These are phyloP conservation scores for Hypothenemus hampei DNA, from an alignment of 1,140 invertebrate species.

Conservation along the genomic window DNA sequence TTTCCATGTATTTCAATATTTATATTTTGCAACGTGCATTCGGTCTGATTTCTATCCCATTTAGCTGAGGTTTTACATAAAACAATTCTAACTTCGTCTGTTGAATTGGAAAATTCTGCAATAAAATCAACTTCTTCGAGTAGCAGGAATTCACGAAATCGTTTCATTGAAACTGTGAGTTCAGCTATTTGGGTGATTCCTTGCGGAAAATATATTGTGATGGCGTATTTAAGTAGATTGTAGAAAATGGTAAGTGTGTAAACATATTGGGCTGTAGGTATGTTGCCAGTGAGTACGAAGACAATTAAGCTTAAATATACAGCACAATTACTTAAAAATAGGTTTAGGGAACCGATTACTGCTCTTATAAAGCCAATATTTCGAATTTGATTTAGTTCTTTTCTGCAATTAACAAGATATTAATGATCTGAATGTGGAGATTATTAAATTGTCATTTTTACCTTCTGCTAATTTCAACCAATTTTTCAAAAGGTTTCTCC, in stretches of 20 bases:
- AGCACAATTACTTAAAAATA: slow-evolving; percentile 67
- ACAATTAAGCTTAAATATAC: slow-evolving; percentile 71
- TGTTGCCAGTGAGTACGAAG: slow-evolving; percentile 64
- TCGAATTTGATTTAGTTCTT: slow-evolving; percentile 36
- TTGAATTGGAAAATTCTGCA: neutral
- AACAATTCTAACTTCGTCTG: neutral
- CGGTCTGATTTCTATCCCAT: slow-evolving; percentile 52
- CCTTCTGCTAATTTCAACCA: slow-evolving; percentile 37
- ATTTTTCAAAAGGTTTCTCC: slow-evolving; percentile 59
- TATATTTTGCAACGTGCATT: slow-evolving; percentile 54
- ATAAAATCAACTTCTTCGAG: slow-evolving; percentile 26
- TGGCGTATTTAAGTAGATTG: slow-evolving; percentile 61
- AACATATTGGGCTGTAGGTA: slow-evolving; percentile 69
- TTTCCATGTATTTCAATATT: slow-evolving; percentile 50
- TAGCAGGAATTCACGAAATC: slow-evolving; percentile 56
- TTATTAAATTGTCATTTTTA: too few species aligned
- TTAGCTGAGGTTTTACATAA: slow-evolving; percentile 55
- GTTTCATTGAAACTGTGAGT: slow-evolving; percentile 59
- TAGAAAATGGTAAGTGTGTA: slow-evolving; percentile 66
- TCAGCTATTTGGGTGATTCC: slow-evolving; percentile 57
- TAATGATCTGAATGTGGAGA: neutral
- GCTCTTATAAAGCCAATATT: slow-evolving; percentile 56
- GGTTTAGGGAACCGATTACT: slow-evolving; percentile 64
- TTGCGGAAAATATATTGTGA: slow-evolving; percentile 70
- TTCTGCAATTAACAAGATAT: slow-evolving; percentile 32